phyloP scores from a whole-genome alignment of 2,797 vertebrate genomes.

The Tarsius wallacei region DNA sequence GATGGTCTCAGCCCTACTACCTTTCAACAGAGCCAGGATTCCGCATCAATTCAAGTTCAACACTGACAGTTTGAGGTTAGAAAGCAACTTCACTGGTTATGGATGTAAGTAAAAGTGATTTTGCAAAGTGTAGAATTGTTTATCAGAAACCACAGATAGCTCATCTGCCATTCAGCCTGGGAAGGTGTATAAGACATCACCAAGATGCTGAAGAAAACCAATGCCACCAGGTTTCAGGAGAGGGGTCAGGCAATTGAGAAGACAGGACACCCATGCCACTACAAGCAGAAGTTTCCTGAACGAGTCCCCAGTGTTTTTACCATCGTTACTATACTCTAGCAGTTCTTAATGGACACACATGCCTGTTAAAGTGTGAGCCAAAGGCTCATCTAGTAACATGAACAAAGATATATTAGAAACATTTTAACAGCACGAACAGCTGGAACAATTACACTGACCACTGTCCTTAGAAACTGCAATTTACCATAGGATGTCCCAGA shows the following conservation, averaged over 20 bases:
- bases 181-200: too few species aligned
- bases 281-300: background rate
- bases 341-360: background rate
- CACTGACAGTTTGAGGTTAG: background rate
- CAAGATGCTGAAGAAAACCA: too few species aligned
- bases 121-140: background rate
- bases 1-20: too few species aligned
- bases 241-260: background rate
- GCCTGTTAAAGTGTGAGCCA: background rate
- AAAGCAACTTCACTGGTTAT: background rate
- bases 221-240: too few species aligned
- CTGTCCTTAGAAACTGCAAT: background rate
- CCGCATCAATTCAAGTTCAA: background rate
- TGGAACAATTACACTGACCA: background rate
- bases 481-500: background rate
- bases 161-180: background rate
- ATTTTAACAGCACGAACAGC: background rate
- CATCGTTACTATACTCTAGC: background rate
- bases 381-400: background rate
- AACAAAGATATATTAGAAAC: background rate
- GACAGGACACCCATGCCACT: background rate
- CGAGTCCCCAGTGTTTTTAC: background rate
- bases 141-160: background rate
- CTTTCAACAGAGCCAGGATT: background rate
- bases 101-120: background rate